Evolutionary conservation across 2,888 invertebrate species (phyloP).

Genomic region (Drosophila austrosaltans): DNA sequence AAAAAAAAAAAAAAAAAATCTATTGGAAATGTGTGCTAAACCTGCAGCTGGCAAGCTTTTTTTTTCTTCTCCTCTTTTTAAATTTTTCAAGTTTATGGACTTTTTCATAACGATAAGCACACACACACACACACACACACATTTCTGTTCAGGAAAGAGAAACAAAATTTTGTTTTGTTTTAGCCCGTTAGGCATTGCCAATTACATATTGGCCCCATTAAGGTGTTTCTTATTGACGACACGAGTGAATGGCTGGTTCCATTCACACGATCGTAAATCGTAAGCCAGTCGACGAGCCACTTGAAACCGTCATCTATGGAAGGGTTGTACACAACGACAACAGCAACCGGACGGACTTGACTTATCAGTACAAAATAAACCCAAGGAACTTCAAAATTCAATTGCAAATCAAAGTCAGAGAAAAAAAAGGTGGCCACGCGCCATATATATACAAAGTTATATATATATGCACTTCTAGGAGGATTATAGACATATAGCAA

Average conservation of each 20-base stretch:
- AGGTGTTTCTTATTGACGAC: neutral
- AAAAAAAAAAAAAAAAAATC: conserved; percentile 13
- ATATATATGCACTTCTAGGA: neutral
- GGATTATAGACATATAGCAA: no score
- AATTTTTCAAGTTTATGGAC: conserved; percentile 10
- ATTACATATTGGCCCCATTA: neutral
- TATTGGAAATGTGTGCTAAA: conserved; percentile 52
- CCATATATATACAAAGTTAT: neutral
- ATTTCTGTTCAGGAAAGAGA: neutral
- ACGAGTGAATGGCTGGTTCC: neutral
- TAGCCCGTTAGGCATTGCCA: conserved; percentile 1
- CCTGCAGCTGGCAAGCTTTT: conserved; percentile 42
- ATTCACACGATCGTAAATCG: conserved; percentile 5
- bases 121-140: neutral
- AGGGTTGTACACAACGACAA: neutral
- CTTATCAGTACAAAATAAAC: neutral
- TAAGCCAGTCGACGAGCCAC: conserved; percentile 6
- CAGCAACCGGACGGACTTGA: neutral
- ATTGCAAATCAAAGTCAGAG: conserved; percentile 1
- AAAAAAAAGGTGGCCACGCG: neutral
- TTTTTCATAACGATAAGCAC: conserved; percentile 6
- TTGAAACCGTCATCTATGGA: neutral
- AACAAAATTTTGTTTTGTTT: neutral
- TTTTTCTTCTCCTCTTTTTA: neutral
- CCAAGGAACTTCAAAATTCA: conserved; percentile 1